These are phyloP conservation scores for Corapipo altera DNA, from an alignment of 2,113 vertebrate genomes.

Conservation along the genomic window DNA sequence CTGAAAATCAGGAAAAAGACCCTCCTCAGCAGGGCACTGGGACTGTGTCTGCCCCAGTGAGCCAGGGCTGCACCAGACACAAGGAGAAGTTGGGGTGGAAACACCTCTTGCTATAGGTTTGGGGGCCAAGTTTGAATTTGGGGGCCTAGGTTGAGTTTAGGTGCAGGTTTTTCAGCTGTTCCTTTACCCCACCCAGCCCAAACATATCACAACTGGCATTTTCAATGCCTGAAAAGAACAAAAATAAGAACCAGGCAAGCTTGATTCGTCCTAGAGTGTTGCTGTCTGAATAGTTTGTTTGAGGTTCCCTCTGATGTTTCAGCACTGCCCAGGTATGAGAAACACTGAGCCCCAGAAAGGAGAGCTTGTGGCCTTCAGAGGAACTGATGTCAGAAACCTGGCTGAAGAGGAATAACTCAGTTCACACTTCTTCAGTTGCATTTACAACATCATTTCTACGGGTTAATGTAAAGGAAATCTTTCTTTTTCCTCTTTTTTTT, in stretches of 20 bases:
- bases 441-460: neutral
- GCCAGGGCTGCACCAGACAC: neutral
- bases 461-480: neutral
- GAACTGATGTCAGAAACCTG: slow-evolving; percentile 16
- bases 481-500: neutral
- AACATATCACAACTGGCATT: neutral
- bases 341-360: slow-evolving; percentile 1
- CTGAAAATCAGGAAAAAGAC: neutral
- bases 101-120: neutral
- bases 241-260: neutral
- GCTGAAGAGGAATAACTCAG: neutral
- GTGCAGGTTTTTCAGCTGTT: neutral
- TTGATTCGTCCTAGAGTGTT: neutral
- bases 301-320: slow-evolving; percentile 27
- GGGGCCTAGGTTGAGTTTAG: neutral
- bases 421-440: neutral
- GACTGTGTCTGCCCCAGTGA: fast-evolving
- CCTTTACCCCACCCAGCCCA: neutral
- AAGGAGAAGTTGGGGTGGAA: neutral
- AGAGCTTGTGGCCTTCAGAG: slow-evolving; percentile 41
- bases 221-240: neutral
- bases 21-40: neutral
- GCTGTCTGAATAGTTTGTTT: neutral
- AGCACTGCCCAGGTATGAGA: neutral
- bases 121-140: no score